A percentile compares a stretch with the other conserved stretches of the same genome.
Conservation (phyloP, 2,797 vertebrate genomes). For the Poeciliopsis paucimaculata region DNA sequence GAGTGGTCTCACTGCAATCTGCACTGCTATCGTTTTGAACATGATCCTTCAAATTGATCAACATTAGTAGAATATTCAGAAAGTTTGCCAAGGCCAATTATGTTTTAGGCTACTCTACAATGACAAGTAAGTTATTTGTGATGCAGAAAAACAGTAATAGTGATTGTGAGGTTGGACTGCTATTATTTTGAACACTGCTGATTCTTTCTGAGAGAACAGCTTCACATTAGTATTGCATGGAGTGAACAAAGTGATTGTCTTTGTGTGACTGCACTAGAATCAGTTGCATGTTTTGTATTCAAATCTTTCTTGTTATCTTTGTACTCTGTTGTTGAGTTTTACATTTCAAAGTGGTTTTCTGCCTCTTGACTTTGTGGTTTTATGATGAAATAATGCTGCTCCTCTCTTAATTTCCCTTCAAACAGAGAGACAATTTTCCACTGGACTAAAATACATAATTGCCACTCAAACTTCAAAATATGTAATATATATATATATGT, state of each 20-base stretch:
- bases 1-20: background rate
- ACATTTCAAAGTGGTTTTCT: background rate
- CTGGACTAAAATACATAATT: conserved; percentile 1
- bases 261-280: background rate
- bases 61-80: background rate
- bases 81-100: background rate
- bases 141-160: background rate
- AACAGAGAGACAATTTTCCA: background rate
- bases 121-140: background rate
- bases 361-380: background rate
- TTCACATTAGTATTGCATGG: background rate
- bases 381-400: conserved; percentile 7
- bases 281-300: background rate
- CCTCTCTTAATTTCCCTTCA: background rate
- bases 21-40: background rate
- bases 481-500: background rate
- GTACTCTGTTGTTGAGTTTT: background rate
- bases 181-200: background rate
- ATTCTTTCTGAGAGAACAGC: background rate
- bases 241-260: background rate
- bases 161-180: background rate
- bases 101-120: background rate
- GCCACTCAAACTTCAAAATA: background rate
- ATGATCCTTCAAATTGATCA: background rate
- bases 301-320: background rate